Base-by-base conservation (phyloP, 2,888 invertebrate species). In the Hypolimnas misippus region DNA sequence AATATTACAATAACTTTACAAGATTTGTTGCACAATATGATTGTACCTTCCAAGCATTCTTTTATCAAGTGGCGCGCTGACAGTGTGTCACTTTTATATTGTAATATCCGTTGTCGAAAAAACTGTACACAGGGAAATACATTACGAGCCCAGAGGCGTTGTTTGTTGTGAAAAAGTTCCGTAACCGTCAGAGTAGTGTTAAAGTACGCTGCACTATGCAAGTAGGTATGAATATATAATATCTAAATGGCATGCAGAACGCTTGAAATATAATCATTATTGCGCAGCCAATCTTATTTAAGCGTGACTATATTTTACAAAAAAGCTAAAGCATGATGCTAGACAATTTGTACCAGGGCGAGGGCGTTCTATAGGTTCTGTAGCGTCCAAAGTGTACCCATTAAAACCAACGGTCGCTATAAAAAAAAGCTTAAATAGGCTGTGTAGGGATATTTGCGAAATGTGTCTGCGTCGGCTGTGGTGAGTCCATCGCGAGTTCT, bases 201-300 rank as follows among this genome's bases (percentile, higher is more conserved):
- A 89, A 86, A 77, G 77, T 84, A 87, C 85, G 88, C 87, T 84
- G 87, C 88, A 86, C 89, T 92, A 92, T 87, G 91, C 90, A 89
- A 87, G 84, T 84, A 89, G 86, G 91, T 83, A 92, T 91, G 90
- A 88, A 89, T 90, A 91, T 87, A 90, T 87, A 88, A 84, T 85
- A 89, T 92, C 92, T 92, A 92, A 92, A 89, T 90, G 90, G 90
- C 91, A 92, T 92, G 91, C 91, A 92, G 92, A 92, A 92, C 90
- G 91, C 90, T 91, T 92, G 92, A 90, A 91, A 89, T 92, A 89
- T 87, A 90, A 91, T 92, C 91, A 92, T 90, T 90, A 92, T 92
- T 91, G 92, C 89, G 91, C 91, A 91, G 92, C 91, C 92, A 91
- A 91, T 90, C 92, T 91, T 86, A 86, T 89, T 87, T 86, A 92